Conservation (phyloP, 2,797 vertebrate genomes). For the Chanos chanos region DNA sequence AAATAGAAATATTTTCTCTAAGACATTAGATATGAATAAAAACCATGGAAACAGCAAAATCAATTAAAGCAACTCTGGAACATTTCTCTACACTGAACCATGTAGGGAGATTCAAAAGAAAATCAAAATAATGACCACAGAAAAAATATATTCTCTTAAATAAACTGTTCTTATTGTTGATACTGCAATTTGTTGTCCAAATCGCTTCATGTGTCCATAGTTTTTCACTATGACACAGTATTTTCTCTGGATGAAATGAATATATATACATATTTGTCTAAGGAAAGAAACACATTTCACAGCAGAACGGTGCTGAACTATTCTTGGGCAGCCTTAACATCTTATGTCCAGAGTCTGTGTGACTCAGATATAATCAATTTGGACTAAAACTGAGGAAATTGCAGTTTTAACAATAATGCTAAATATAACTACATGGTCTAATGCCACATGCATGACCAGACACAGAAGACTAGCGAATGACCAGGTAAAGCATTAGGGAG, state of each 20-base stretch:
- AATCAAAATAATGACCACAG: background rate
- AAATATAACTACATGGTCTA: background rate
- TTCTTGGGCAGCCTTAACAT: too few relatives aligned
- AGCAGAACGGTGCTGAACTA: too few relatives aligned
- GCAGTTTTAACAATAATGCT: background rate
- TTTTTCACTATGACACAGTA: constrained; percentile 39
- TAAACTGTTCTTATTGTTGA: background rate
- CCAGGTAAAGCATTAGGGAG: constrained; percentile 13
- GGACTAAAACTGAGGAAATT: constrained; percentile 27
- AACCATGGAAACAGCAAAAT: constrained; percentile 48
- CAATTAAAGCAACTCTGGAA: constrained; percentile 53
- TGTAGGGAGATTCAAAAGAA: too few relatives aligned
- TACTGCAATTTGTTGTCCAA: constrained; percentile 38
- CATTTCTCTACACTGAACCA: too few relatives aligned
- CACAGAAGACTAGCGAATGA: constrained; percentile 19
- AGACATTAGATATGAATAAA: constrained; percentile 45
- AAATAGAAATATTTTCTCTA: constrained; percentile 52
- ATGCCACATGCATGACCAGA: background rate
- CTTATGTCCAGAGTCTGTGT: too few relatives aligned
- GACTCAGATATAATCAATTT: too few relatives aligned
- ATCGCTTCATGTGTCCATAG: constrained; percentile 55
- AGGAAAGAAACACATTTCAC: too few relatives aligned
- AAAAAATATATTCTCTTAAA: background rate
- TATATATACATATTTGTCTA: too few relatives aligned
- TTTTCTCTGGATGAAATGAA: constrained; percentile 54